Base-by-base conservation (phyloP, 2,888 invertebrate genomes). In the Mythimna albipuncta region DNA sequence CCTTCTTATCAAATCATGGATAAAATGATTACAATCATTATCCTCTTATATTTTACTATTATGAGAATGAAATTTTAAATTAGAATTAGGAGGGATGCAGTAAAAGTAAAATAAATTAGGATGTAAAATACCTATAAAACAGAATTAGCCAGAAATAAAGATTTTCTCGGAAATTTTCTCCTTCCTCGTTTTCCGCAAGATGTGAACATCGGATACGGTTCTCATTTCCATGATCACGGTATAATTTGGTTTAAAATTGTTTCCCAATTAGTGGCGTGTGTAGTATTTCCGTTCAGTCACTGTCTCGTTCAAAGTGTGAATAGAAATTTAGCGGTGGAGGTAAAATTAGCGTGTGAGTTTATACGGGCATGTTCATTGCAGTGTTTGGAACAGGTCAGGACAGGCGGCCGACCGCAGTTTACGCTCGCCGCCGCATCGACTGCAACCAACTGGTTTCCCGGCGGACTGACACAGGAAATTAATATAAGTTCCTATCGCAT, bases 401-500 rank as follows among this genome's bases (percentile, higher is more conserved):
- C 92, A 91, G 92, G 89, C 91, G 89, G 90, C 88, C 85, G 89
- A 94, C 94, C 95, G 93, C 94, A 94, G 91, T 93, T 93, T 91
- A 91, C 90, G 89, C 88, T 89, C 80, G 90, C 91, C 92, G 89
- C 93, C 92, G 88, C 93, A 91, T 92, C 89, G 90, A 93, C 92
- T 93, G 92, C 91, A 90, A 88, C 94, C 91, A 94, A 93, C 94
- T 93, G 93, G 88, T 89, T 90, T 89, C 88, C 92, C 89, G 86
- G 77, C 89, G 81, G 89, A 89, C 91, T 91, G 91, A 91, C 92
- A 93, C 94, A 94, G 95, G 94, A 95, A 95, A 95, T 95, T 94
- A 95, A 95, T 95, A 95, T 94, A 94, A 95, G 95, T 95, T 94
- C 93, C 92, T 91, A 94, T 94, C 91, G 93, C 94, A 93, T 92